Conservation (phyloP, 1,140 invertebrate species). For the Chlorops oryzae region DNA sequence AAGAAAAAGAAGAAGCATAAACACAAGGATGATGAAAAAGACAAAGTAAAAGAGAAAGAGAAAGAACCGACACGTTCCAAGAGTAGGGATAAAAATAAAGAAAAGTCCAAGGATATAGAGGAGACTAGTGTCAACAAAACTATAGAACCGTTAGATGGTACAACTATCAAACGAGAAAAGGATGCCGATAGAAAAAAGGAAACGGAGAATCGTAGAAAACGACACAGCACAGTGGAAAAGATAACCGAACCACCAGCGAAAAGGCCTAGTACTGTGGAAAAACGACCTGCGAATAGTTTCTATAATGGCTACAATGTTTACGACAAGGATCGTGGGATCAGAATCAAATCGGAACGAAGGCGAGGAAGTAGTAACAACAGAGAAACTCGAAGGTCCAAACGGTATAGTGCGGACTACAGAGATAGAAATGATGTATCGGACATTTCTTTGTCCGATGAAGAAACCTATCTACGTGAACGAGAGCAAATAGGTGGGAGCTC, state of each 20-base stretch:
- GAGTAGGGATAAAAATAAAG: constrained; percentile 13
- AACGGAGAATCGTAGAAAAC: neutral
- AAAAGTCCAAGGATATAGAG: constrained; percentile 7
- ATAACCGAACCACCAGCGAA: neutral
- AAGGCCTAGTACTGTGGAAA: neutral
- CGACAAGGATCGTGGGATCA: constrained; percentile 8
- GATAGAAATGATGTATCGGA: constrained; percentile 54
- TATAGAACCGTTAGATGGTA: constrained; percentile 16
- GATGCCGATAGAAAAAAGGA: neutral
- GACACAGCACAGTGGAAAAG: constrained; percentile 1
- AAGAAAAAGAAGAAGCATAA: constrained; percentile 33
- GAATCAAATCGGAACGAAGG: neutral
- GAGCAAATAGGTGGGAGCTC: constrained; percentile 13
- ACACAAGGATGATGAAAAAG: constrained; percentile 33
- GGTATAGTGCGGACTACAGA: constrained; percentile 56
- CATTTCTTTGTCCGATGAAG: constrained; percentile 51
- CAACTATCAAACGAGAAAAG: neutral
- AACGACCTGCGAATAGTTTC: constrained; percentile 24
- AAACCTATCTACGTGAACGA: constrained; percentile 49
- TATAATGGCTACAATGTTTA: constrained; percentile 25
- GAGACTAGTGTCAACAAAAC: constrained; percentile 25
- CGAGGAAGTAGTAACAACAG: constrained; percentile 4
- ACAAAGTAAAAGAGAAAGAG: neutral
- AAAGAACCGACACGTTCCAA: constrained; percentile 19
- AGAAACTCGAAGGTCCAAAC: constrained; percentile 53